phyloP scores from a whole-genome alignment of 2,888 invertebrate species.

The Andrena bucephala region DNA sequence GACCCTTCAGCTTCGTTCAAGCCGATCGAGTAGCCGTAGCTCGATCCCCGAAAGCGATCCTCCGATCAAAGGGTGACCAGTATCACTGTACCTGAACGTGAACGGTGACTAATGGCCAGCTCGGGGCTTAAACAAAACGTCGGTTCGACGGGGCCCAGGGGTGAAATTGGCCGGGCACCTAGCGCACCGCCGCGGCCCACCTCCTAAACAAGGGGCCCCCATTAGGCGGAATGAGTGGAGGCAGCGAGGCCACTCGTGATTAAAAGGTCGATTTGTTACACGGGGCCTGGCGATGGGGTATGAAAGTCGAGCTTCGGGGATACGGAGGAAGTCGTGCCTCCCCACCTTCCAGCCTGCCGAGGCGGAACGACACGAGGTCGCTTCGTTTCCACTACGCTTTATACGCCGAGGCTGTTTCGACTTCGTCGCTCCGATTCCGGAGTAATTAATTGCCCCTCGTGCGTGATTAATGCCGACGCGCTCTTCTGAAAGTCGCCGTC shows the following conservation, averaged over 20 bases:
- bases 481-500: too few species aligned
- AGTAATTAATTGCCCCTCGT: slow-evolving; percentile 29
- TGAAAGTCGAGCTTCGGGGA: slow-evolving; percentile 17
- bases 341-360: slow-evolving; percentile 14
- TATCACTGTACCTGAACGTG: slow-evolving; percentile 30
- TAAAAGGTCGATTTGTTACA: slow-evolving; percentile 83
- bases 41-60: slow-evolving; percentile 24
- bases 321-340: slow-evolving; percentile 29
- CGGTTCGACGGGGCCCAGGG: slow-evolving; percentile 53
- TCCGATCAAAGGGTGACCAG: slow-evolving; percentile 36
- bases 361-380: slow-evolving; percentile 38
- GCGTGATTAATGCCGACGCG: background rate
- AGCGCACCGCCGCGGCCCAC: slow-evolving; percentile 75
- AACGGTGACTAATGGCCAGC: slow-evolving; percentile 77
- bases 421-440: slow-evolving; percentile 12
- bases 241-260: slow-evolving; percentile 81
- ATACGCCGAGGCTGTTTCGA: background rate
- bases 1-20: background rate
- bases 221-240: slow-evolving; percentile 79
- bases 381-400: slow-evolving; percentile 27
- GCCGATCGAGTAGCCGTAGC: background rate
- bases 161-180: slow-evolving; percentile 76
- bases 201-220: slow-evolving; percentile 79
- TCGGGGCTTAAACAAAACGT: slow-evolving; percentile 76
- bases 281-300: slow-evolving; percentile 55